phyloP scores from a whole-genome alignment of 1,140 invertebrate species.

The Papilio aristodemus region DNA sequence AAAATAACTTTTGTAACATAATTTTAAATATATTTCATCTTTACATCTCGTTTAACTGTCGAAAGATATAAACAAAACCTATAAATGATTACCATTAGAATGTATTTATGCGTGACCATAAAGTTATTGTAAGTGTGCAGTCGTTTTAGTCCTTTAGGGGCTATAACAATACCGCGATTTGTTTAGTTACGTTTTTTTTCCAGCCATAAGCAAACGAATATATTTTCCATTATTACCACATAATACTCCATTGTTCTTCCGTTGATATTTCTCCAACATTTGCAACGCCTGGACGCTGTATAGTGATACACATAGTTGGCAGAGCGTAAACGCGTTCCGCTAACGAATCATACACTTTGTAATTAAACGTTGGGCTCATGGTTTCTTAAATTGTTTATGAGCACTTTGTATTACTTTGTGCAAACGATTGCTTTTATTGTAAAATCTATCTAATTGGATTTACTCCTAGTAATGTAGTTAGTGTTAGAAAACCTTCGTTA shows the following conservation, averaged over 20 bases:
- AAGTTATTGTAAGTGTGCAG: constrained; percentile 56
- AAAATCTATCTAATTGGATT: constrained; percentile 16
- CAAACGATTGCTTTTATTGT: constrained; percentile 24
- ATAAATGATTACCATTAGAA: constrained; percentile 41
- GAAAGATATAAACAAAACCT: constrained; percentile 22
- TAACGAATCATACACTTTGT: constrained; percentile 54
- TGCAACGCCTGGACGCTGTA: constrained; percentile 65
- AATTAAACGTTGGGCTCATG: constrained; percentile 50
- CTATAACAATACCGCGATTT: constrained; percentile 76
- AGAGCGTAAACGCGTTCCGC: constrained; percentile 55
- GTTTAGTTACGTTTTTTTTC: constrained; percentile 77
- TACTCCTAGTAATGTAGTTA: not conserved
- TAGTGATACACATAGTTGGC: constrained; percentile 68
- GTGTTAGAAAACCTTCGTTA: too few species aligned
- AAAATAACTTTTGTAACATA: too few species aligned
- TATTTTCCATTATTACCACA: constrained; percentile 79
- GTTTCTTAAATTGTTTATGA: constrained; percentile 16
- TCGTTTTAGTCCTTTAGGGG: constrained; percentile 58
- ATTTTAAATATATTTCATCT: not conserved
- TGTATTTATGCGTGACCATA: constrained; percentile 56
- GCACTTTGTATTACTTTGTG: constrained; percentile 24
- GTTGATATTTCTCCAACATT: constrained; percentile 73
- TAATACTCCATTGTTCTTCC: constrained; percentile 78
- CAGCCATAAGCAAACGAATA: constrained; percentile 75
- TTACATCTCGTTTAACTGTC: not conserved